These are phyloP conservation scores for Microcebus ravelobensis DNA, from an alignment of 2,113 vertebrate genomes.

Conservation along the genomic window DNA sequence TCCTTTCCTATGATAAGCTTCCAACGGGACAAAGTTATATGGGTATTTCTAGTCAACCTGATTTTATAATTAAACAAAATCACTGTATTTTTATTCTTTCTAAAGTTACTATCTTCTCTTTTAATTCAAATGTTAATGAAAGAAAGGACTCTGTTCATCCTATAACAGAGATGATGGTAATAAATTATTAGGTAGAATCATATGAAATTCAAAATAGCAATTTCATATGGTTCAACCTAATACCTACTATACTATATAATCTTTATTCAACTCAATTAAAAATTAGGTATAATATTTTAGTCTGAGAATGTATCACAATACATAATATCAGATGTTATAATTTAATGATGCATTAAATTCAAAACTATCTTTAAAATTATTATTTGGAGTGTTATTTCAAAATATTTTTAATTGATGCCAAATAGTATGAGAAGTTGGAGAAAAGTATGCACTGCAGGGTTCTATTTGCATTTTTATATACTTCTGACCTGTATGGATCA, in stretches of 20 bases:
- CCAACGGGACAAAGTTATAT: not conserved
- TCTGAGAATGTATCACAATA: not conserved
- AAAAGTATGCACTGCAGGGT: not conserved
- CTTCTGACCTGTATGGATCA: not conserved
- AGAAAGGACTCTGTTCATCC: not conserved
- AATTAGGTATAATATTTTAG: not conserved
- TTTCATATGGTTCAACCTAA: not conserved
- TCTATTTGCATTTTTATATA: not conserved
- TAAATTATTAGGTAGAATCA: not conserved
- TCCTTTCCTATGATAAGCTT: not conserved
- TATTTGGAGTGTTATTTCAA: not conserved
- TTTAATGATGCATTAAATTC: conserved; percentile 29
- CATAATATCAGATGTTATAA: not conserved
- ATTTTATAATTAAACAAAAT: conserved; percentile 5
- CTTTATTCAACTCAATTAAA: not conserved
- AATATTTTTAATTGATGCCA: not conserved
- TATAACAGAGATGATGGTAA: not conserved
- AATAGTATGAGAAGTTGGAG: not conserved
- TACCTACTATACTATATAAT: not conserved
- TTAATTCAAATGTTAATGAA: not conserved
- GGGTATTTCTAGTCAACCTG: not conserved
- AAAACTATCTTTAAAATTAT: conserved; percentile 38
- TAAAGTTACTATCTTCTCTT: not conserved
- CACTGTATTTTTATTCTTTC: not conserved
- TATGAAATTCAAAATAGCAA: conserved; percentile 21